Evolutionary conservation across 2,113 vertebrate species (phyloP).

Genomic region (Chionomys nivalis): DNA sequence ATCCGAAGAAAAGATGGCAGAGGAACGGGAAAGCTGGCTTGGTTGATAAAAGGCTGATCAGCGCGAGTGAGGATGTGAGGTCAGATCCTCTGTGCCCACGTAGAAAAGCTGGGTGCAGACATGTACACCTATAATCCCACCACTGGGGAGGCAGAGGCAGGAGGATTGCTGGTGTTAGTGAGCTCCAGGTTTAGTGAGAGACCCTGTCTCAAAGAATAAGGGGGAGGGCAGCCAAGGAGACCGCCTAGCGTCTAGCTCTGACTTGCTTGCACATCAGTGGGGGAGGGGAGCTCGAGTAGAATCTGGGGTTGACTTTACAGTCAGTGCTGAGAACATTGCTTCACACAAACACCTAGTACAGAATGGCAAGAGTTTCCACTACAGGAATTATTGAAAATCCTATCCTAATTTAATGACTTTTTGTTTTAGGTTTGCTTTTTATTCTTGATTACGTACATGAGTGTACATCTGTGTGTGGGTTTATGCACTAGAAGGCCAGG

Average conservation of each 20-base stretch:
- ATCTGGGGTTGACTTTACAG: background rate
- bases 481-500: background rate
- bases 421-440: background rate
- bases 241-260: no score
- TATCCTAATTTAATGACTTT: background rate
- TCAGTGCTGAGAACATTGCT: background rate
- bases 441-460: background rate
- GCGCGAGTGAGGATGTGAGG: no score
- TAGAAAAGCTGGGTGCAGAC: background rate
- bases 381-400: background rate
- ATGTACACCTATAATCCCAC: background rate
- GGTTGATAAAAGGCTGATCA: no score
- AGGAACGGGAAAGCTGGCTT: background rate
- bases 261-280: background rate
- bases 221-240: background rate
- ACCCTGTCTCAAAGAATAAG: background rate
- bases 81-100: background rate
- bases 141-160: background rate
- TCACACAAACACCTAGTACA: background rate
- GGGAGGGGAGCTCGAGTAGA: background rate
- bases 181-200: background rate
- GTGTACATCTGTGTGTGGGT: background rate
- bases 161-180: background rate
- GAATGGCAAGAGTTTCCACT: background rate
- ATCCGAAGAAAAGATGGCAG: no score